A percentile compares a stretch with the other conserved stretches of the same genome.
Conservation (phyloP, 2,888 invertebrate species). For the Drosophila mulleri region DNA sequence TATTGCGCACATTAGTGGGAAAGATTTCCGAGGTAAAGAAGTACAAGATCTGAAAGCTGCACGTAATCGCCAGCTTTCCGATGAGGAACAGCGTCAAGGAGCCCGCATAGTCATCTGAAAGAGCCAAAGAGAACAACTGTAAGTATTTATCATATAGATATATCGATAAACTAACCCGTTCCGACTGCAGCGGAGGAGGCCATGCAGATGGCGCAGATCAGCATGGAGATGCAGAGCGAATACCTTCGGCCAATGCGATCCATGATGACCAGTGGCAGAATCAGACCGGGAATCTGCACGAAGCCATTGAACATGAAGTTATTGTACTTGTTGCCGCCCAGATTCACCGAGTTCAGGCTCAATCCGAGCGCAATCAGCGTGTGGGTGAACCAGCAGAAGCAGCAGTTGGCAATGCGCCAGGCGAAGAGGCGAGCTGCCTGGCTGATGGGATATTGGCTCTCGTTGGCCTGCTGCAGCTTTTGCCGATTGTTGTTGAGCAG, state of each 20-base stretch:
- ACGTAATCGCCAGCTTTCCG: constrained; percentile 89
- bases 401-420: constrained; percentile 86
- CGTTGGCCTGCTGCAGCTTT: constrained; percentile 68
- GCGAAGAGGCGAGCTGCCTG: constrained; percentile 67
- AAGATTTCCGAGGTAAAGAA: constrained; percentile 90
- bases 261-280: constrained; percentile 88
- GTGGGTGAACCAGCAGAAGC: constrained; percentile 92
- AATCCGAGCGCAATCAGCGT: constrained; percentile 93
- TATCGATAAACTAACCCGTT: constrained; percentile 53
- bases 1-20: constrained; percentile 89
- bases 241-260: constrained; percentile 88
- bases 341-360: constrained; percentile 90
- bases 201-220: constrained; percentile 87
- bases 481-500: constrained; percentile 65
- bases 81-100: constrained; percentile 86
- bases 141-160: not conserved
- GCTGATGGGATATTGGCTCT: constrained; percentile 74
- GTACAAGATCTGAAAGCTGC: constrained; percentile 89
- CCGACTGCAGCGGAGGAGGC: constrained; percentile 76
- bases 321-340: constrained; percentile 90
- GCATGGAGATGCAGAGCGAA: constrained; percentile 88
- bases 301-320: constrained; percentile 88
- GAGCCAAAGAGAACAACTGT: not conserved
- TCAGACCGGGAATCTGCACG: constrained; percentile 90
- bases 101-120: constrained; percentile 85